A percentile compares a stretch with the other conserved stretches of the same genome.
Evolutionary conservation across 2,888 invertebrate species (phyloP).

Genomic region (Aproaerema taeniolella): DNA sequence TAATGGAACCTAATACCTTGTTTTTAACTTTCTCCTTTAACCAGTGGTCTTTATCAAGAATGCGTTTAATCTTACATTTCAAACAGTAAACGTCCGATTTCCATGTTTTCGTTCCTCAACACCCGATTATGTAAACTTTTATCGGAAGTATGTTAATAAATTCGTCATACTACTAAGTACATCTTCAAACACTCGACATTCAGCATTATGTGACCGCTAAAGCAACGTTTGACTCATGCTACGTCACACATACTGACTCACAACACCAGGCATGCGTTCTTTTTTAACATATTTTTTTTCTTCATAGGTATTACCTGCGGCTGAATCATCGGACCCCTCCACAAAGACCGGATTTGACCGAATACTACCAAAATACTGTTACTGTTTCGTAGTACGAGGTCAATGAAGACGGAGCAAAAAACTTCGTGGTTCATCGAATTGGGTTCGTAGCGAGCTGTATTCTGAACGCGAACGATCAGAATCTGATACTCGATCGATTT

Average conservation of each 20-base stretch:
- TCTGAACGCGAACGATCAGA: too few species aligned
- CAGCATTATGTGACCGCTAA: conserved; percentile 42
- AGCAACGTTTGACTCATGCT: conserved; percentile 48
- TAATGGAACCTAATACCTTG: too few species aligned
- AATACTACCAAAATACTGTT: conserved; percentile 10
- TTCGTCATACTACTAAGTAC: conserved; percentile 27
- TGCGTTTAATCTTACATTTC: too few species aligned
- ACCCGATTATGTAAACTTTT: background rate
- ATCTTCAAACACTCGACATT: conserved; percentile 31
- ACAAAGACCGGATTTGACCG: conserved; percentile 23
- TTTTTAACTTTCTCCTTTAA: too few species aligned
- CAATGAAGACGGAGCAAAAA: too few species aligned
- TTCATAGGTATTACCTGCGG: conserved; percentile 54
- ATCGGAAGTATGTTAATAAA: conserved; percentile 14
- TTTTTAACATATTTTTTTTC: conserved; percentile 34
- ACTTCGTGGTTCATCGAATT: too few species aligned
- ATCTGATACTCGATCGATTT: too few species aligned
- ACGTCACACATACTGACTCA: conserved; percentile 49
- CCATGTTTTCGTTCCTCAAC: background rate
- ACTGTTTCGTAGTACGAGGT: conserved; percentile 22
- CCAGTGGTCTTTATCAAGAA: too few species aligned
- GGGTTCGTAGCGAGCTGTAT: too few species aligned
- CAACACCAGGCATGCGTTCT: conserved; percentile 36
- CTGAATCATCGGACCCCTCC: conserved; percentile 43
- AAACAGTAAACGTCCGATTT: background rate